phyloP scores from a whole-genome alignment of 2,888 invertebrate species.

The Diplolepis rosae region DNA sequence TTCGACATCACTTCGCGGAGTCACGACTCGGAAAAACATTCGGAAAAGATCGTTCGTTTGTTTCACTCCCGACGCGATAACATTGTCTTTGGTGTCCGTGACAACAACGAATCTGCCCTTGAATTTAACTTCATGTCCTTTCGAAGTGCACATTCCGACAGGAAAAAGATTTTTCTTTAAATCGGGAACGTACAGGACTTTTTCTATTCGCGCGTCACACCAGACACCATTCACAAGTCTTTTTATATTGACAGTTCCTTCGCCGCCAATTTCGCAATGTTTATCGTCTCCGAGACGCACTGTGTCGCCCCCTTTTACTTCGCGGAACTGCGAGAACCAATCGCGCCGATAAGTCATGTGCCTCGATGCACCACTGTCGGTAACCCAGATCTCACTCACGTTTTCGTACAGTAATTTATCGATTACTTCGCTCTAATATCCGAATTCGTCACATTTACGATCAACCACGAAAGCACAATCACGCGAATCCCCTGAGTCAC shows the following conservation, averaged over 20 bases:
- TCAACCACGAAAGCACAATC: slow-evolving; percentile 47
- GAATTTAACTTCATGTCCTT: no score
- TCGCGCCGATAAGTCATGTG: slow-evolving; percentile 44
- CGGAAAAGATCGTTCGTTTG: no score
- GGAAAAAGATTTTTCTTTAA: no score
- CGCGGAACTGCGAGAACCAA: slow-evolving; percentile 44
- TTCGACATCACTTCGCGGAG: no score
- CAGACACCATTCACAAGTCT: slow-evolving; percentile 34
- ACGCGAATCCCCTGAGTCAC: slow-evolving; percentile 7
- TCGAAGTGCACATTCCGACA: no score
- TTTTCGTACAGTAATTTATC: slow-evolving; percentile 28
- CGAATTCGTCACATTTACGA: no score
- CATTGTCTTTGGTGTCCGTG: no score
- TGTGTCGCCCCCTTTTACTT: slow-evolving; percentile 28
- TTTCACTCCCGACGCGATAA: no score
- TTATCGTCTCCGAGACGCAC: slow-evolving; percentile 43
- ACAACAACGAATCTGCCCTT: no score
- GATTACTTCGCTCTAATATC: no score
- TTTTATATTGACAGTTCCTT: slow-evolving; percentile 45
- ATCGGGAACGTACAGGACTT: slow-evolving; percentile 19
- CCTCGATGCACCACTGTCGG: slow-evolving; percentile 44
- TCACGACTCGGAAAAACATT: no score
- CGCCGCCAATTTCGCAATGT: slow-evolving; percentile 41
- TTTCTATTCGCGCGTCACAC: slow-evolving; percentile 1
- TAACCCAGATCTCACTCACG: slow-evolving; percentile 43